Base-by-base conservation (phyloP, 1,140 invertebrate species). In the Calliopsis andreniformis region DNA sequence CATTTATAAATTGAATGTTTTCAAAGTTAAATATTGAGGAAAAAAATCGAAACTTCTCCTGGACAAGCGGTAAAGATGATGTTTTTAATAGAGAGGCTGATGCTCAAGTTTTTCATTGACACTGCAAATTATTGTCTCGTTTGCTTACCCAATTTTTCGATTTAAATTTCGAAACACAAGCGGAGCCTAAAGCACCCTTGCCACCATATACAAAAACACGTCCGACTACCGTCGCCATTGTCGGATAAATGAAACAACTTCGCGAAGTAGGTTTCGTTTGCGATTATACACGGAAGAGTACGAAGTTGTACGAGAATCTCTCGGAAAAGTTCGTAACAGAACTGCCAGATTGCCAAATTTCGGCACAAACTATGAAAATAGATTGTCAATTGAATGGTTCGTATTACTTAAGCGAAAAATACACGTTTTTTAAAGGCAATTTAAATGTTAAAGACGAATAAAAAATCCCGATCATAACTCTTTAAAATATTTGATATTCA, bases 121-220 rank as follows among this genome's bases (percentile, higher is more conserved):
- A 53, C 25, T 69, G 53, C 5, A 25, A 16, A 14, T 5, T 56
- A 8, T 47, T 30, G 4, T 47, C 14, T 53, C 59, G 0, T n/a
- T 77, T 64, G 90, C 95, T 94, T 93, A 97, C 96, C 94, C 95
- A 99, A 88, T 97, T 97, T 83, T 97, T 95, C 8, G 94, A 93
- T 93, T 99, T 99, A 85, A 99, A 98, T 88, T 96, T 94, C 8
- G 95, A 94, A 0, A 99, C 95, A 87, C 97, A 96, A 66, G 94
- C 94, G 3, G 95, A 95, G 20, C 98, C 98, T 23, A 99, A 93
- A 47, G 98, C 98, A 76, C 98, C 98, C 90, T 96, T 96, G 8
- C 98, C 98, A 71, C 98, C 98, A 88, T 99, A 99, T 84, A 99
- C 94, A 59, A 99, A 91, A 68, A 98, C 95, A 89, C 95, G 95